A percentile compares a stretch with the other conserved stretches of the same genome.
phyloP scores from a whole-genome alignment of 2,888 invertebrate species.

The Xestia xanthographa region DNA sequence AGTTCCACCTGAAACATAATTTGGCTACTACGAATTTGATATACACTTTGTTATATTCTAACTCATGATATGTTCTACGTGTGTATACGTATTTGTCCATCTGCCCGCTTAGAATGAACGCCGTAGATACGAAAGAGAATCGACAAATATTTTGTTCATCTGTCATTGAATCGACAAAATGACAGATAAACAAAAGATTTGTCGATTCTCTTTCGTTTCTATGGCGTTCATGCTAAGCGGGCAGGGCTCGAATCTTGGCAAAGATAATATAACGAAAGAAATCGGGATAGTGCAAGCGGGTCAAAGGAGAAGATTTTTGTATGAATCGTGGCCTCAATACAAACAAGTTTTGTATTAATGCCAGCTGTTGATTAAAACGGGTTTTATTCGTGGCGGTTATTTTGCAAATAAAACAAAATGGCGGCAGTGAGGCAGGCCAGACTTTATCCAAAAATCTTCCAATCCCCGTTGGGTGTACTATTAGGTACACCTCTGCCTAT shows the following conservation, averaged over 20 bases:
- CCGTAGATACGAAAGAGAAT: no score
- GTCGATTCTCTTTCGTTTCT: no score
- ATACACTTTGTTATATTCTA: neutral
- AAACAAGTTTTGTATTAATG: neutral
- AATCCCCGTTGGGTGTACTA: no score
- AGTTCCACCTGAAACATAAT: constrained; percentile 80
- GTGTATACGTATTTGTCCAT: no score
- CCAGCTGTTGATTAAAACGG: no score
- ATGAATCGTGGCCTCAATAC: neutral
- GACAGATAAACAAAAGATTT: no score
- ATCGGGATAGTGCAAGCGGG: neutral
- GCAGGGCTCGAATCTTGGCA: neutral
- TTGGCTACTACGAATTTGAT: neutral
- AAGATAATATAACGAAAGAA: neutral
- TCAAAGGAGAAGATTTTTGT: neutral
- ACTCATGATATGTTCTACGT: neutral
- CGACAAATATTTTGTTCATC: no score
- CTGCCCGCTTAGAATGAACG: no score
- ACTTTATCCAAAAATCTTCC: neutral
- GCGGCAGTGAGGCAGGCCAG: neutral
- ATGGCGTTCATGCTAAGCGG: no score
- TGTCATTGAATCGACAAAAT: no score
- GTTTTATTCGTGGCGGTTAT: neutral
- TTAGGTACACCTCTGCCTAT: neutral
- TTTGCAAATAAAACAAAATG: no score